Conservation (phyloP, 2,113 vertebrate species). For the Zosterops hypoxanthus region DNA sequence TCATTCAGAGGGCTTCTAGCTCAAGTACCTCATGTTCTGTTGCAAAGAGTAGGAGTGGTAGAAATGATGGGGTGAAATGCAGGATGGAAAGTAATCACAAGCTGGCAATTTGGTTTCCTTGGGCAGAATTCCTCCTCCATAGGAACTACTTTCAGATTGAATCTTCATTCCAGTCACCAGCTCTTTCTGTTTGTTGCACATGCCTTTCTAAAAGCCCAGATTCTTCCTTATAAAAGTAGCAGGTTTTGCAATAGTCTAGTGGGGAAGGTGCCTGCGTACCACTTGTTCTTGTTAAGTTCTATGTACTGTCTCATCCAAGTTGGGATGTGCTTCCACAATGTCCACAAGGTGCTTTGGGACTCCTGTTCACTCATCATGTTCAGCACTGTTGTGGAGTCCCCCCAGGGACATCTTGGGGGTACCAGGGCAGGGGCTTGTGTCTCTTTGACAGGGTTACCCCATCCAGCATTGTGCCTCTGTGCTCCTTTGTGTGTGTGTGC, state of each 20-base stretch:
- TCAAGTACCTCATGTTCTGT: not conserved
- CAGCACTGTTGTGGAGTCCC: not conserved
- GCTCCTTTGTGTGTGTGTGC: rapidly evolving
- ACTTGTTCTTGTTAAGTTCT: not conserved
- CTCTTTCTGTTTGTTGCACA: not conserved
- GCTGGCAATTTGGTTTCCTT: not conserved
- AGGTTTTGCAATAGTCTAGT: not conserved
- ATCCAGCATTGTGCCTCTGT: not conserved
- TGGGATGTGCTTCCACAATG: not conserved
- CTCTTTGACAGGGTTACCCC: not conserved
- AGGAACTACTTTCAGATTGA: not conserved
- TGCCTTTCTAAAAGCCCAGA: not conserved
- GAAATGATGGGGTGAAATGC: not conserved
- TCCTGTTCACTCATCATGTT: not conserved
- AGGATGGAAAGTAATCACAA: not conserved
- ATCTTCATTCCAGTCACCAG: not conserved
- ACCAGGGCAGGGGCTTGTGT: not conserved
- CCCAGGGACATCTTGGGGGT: no score
- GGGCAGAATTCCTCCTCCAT: not conserved
- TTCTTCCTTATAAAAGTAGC: not conserved
- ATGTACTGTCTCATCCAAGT: not conserved
- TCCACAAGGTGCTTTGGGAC: not conserved
- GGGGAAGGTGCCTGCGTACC: not conserved
- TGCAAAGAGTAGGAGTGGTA: not conserved
- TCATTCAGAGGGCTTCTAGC: not conserved